Conservation (phyloP, 2,888 invertebrate genomes). For the Acanthosoma haemorrhoidale region DNA sequence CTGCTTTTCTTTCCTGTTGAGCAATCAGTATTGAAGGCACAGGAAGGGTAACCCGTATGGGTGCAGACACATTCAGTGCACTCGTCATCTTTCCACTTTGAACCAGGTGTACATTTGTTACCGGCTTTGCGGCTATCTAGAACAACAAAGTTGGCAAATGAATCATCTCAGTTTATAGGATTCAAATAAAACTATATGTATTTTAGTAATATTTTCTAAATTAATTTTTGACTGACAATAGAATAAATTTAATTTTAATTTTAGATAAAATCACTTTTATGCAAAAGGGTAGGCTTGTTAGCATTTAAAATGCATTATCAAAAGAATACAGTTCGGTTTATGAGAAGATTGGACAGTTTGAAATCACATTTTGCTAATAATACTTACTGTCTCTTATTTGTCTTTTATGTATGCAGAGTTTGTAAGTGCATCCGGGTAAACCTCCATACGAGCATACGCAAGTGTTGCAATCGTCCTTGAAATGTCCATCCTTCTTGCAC, state of each 20-base stretch:
- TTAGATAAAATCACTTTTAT: not conserved
- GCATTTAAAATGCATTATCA: no score
- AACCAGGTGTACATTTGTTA: conserved; percentile 13
- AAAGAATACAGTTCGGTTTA: no score
- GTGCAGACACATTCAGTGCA: conserved; percentile 17
- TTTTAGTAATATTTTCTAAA: no score
- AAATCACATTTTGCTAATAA: no score
- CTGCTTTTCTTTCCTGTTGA: not conserved
- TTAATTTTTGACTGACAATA: not conserved
- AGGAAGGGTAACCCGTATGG: conserved; percentile 16
- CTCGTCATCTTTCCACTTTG: conserved; percentile 12
- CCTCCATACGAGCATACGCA: not conserved
- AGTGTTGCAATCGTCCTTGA: not conserved
- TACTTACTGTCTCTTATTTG: not conserved
- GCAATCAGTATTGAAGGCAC: conserved; percentile 14
- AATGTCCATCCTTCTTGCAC: not conserved
- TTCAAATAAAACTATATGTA: no score
- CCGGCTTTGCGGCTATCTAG: no score
- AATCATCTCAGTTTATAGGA: no score
- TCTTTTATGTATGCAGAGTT: not conserved
- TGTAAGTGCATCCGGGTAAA: not conserved
- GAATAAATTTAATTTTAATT: not conserved
- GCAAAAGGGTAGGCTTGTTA: not conserved
- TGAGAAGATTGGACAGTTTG: no score
- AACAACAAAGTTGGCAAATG: no score